These are phyloP conservation scores for Lathamus discolor DNA, from an alignment of 2,113 vertebrate species.

Conservation along the genomic window DNA sequence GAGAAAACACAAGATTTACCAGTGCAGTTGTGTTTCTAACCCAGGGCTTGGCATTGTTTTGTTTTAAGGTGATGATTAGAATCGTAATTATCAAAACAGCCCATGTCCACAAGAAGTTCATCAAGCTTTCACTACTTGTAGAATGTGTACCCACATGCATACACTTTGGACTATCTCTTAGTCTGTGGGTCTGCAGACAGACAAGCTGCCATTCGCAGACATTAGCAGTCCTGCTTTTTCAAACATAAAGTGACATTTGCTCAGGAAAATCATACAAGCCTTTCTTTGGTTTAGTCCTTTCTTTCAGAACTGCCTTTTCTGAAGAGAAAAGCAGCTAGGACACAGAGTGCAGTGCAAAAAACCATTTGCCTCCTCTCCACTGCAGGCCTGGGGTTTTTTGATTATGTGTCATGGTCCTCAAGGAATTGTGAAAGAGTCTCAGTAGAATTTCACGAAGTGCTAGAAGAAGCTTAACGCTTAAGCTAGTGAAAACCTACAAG, in stretches of 20 bases:
- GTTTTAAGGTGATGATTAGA: not conserved
- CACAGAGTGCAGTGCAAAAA: not conserved
- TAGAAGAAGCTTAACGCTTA: not conserved
- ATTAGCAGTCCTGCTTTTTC: not conserved
- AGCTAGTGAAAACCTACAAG: not conserved
- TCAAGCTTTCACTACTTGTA: not conserved
- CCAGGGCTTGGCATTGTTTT: not conserved
- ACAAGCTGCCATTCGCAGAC: not conserved
- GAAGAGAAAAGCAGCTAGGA: not conserved
- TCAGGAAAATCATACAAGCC: not conserved
- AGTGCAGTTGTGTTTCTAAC: not conserved
- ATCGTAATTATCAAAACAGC: not conserved
- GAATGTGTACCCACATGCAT: rapidly evolving
- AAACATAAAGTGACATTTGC: not conserved
- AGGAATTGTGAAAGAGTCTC: not conserved
- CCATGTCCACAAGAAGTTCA: not conserved
- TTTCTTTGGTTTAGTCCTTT: not conserved
- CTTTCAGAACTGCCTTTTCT: not conserved
- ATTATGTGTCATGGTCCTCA: not conserved
- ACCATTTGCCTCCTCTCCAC: not conserved
- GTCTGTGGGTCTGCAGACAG: not conserved
- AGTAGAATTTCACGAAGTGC: not conserved
- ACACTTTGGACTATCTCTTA: not conserved
- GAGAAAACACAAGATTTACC: conserved; percentile 12
- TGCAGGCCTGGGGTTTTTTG: not conserved